Evolutionary conservation across 2,113 vertebrate species (phyloP).

Genomic region (Ophthalmolycus amberensis): DNA sequence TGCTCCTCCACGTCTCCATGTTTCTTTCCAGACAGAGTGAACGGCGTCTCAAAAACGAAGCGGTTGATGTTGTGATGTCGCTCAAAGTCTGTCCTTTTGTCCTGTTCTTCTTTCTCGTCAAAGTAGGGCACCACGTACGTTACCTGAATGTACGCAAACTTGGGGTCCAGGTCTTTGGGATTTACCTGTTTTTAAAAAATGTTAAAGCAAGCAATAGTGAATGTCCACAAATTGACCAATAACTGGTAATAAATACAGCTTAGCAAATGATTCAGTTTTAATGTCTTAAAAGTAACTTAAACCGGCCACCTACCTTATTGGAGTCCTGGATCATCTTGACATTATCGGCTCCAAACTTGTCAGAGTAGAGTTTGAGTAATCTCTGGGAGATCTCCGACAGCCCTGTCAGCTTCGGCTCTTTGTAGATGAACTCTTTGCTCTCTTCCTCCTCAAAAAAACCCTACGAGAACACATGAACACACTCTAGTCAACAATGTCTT

Average conservation of each 20-base stretch:
- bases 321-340: conserved; percentile 99
- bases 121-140: conserved; percentile 96
- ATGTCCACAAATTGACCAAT: neutral
- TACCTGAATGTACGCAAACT: conserved; percentile 97
- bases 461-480: conserved; percentile 73
- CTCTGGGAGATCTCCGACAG: conserved; percentile 98
- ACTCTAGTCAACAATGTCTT: conserved; percentile 3
- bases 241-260: neutral
- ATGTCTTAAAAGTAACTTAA: neutral
- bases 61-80: conserved; percentile 96
- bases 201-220: neutral
- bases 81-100: conserved; percentile 95
- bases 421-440: conserved; percentile 99
- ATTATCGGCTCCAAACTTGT: conserved; percentile 97
- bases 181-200: conserved; percentile 87
- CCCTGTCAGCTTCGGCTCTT: conserved; percentile 97
- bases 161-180: conserved; percentile 95
- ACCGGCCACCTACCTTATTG: conserved; percentile 88
- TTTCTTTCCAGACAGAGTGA: conserved; percentile 95
- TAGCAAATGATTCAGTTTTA: neutral
- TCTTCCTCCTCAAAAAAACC: conserved; percentile 99
- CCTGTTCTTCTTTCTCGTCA: conserved; percentile 93
- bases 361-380: conserved; percentile 95
- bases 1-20: conserved; percentile 97
- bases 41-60: conserved; percentile 97